Evolutionary conservation across 2,888 invertebrate species (phyloP), one percentile per base, ranked within the genome.

Genomic region (Euspilapteryx auroguttella): DNA sequence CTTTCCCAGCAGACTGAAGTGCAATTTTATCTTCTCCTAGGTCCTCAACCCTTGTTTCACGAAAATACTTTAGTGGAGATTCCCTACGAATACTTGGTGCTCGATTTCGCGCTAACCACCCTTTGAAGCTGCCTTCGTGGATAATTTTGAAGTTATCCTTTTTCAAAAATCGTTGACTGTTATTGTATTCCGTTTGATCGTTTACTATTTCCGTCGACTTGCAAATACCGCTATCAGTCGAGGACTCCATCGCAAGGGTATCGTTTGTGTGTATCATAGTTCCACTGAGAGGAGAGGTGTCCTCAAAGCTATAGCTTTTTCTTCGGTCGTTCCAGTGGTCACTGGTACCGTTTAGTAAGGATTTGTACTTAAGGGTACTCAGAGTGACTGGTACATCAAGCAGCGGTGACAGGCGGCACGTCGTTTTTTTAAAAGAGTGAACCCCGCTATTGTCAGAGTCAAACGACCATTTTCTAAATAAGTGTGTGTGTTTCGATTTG

Each of bases 171-270:
- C 41, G 50, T 24, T 31, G 17, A 22, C 24, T 32, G 15, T 14
- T 28, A 13, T 12, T 43, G 27, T 56, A 56, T 33, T 64, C 55
- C 13, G 42, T 31, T 31, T 53, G 42, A 30, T 66, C 64, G 34
- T 66, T 64, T 2, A 84, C 79, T 24, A 85, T 62, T 63, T 87
- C 87, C 12, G 82, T 79, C 1, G 87, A 87, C 44, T 85, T 80
- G 36, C 86, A 87, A 41, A 87, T 80, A 0, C 87, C 87, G 44
- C 87, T 87, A 41, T 87, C 87, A 2, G 86, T 87, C 3, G 87
- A 87, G n/a, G 86, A 85, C 49, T 87, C 86, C 45, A 85, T 82
- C 2, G 81, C 75, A 35, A 75, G 54, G 37, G 73, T 77, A 32
- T 69, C 75, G 40, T 73, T 78, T 33, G 47, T 54, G 33, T 58